Evolutionary conservation across 2,113 vertebrate genomes (phyloP).

Genomic region (Burhinus oedicnemus): DNA sequence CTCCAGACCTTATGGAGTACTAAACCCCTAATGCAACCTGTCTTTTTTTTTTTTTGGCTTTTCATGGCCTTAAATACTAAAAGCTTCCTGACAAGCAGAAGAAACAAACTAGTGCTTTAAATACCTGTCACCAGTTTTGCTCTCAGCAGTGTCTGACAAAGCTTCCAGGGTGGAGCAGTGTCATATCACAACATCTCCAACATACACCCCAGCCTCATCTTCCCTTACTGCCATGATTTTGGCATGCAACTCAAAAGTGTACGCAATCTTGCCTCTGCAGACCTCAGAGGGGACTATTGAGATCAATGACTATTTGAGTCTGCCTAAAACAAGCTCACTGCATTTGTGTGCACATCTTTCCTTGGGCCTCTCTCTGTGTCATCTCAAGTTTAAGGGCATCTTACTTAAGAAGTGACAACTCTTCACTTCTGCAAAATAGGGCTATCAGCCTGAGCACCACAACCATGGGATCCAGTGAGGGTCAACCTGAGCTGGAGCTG

Average conservation of each 20-base stretch:
- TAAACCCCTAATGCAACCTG: neutral
- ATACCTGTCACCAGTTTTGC: neutral
- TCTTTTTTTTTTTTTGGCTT: neutral
- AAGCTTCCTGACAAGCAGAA: neutral
- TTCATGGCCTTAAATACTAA: neutral
- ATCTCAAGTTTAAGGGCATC: neutral
- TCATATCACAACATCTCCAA: neutral
- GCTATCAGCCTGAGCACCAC: neutral
- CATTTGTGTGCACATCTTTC: accelerated
- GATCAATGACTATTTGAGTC: neutral
- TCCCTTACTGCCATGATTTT: neutral
- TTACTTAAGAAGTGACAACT: neutral
- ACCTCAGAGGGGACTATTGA: neutral
- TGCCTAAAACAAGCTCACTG: neutral
- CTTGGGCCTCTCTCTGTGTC: neutral
- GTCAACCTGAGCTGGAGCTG: neutral
- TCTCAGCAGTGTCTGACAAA: neutral
- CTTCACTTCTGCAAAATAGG: neutral
- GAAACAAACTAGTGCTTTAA: neutral
- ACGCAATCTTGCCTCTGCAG: neutral
- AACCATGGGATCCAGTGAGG: neutral
- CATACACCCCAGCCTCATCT: neutral
- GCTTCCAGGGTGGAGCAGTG: neutral
- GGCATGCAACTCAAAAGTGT: accelerated
- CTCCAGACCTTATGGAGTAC: neutral